Base-by-base conservation (phyloP, 2,113 vertebrate species). In the Solea senegalensis region DNA sequence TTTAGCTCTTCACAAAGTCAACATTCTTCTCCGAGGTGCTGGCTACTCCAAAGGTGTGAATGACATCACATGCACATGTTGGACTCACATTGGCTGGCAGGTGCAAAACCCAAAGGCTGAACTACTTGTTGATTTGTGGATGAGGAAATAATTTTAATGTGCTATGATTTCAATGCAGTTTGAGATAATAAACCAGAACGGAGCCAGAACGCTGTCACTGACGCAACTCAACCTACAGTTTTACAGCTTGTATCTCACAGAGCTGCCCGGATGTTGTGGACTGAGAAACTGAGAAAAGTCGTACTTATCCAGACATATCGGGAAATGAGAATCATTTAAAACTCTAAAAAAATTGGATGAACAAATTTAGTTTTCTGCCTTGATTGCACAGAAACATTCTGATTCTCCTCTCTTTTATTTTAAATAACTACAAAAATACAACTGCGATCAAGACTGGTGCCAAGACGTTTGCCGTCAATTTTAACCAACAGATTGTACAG, bases 11-110 rank as follows among this genome's bases (percentile, higher is more conserved):
- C 56, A 46, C 76, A 51, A 13, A 45, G 65, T 76, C 55, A 16
- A 64, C 81, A 60, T 86, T 78, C 80, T 75, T 68, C 56, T 54
- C 44, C 1, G 13, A 70, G 44, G 61, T 77, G 82, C 50, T 79
- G 69, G 65, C 73, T 39, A 74, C 65, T 78, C 52, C 49, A 11
- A 56, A 78, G 67, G 65, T 76, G 83, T 16, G 26, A 80, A 78
- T 78, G 72, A 87, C 72, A 65, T 84, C 78, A 80, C 34, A 39
- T 15, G 57, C 63, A 66, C 61, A 44, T 65, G 81, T 78, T 63
- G 13, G 50, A 54, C n/a, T 65, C 13, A 44, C 39, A 41, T 16
- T 11, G 54, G 40, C 10, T 71, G 60, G 58, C 79, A 77, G 68
- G 72, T 84, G 71, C 39, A 71, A 68, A 43, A 58, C 39, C 60